Evolutionary conservation across 2,888 invertebrate species (phyloP).

Genomic region (Taphrorychus bicolor): DNA sequence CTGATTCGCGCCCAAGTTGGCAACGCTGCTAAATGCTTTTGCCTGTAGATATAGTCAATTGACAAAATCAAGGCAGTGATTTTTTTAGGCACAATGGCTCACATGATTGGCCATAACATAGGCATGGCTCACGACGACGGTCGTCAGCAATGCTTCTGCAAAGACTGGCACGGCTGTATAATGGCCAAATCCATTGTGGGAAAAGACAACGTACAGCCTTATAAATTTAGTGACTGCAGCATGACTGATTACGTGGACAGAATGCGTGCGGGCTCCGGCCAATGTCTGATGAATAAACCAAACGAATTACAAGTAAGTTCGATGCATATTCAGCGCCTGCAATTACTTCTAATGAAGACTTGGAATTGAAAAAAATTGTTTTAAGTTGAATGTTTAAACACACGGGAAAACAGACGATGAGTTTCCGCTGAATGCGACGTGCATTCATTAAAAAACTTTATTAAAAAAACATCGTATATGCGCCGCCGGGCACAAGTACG

Average conservation of each 20-base stretch:
- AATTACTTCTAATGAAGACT: background rate
- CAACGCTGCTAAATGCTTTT: too few relatives aligned
- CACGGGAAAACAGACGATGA: background rate
- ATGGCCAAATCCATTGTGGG: slow-evolving; percentile 94
- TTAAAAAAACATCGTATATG: slow-evolving; percentile 21
- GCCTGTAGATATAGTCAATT: too few relatives aligned
- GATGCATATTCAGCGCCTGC: background rate
- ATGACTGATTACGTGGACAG: slow-evolving; percentile 89
- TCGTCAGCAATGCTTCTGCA: slow-evolving; percentile 84
- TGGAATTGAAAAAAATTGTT: slow-evolving; percentile 4
- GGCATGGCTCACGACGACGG: slow-evolving; percentile 97
- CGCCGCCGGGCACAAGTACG: background rate
- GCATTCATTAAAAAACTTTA: slow-evolving; percentile 30
- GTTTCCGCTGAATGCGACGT: slow-evolving; percentile 20
- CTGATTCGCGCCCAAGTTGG: too few relatives aligned
- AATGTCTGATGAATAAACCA: slow-evolving; percentile 93
- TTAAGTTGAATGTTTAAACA: background rate
- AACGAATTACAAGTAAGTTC: slow-evolving; percentile 70
- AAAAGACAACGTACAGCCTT: slow-evolving; percentile 90
- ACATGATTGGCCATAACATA: slow-evolving; percentile 98
- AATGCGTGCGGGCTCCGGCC: slow-evolving; percentile 84
- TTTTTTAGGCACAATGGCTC: slow-evolving; percentile 86
- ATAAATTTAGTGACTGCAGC: slow-evolving; percentile 97
- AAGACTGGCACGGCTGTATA: slow-evolving; percentile 96
- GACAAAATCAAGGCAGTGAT: too few relatives aligned